Evolutionary conservation across 2,888 invertebrate genomes (phyloP), one percentile per base, ranked within the genome.

Genomic region (Catocala nupta): DNA sequence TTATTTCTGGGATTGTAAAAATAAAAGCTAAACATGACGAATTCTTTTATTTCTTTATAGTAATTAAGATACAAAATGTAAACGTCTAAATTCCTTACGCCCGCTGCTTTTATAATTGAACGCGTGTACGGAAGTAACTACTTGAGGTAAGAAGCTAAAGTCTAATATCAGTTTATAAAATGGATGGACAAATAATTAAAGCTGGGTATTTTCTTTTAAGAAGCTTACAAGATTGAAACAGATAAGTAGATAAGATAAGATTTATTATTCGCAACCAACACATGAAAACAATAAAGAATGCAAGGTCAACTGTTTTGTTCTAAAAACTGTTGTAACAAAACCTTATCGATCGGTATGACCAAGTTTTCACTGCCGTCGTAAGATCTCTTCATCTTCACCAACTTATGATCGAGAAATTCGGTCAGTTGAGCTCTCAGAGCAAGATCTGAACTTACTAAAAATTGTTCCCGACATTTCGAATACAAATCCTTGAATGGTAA

Each of bases 321-420:
- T 63, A 97, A 86, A 89, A 98, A 98, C 83, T 98, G 97, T 82
- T 96, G 96, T 63, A 99, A 88, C 48, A 98, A 93, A 11, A 90
- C 85, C 70, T 95, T 95, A 73, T 97, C 96, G 33, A 98, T 95
- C 0, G 98, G 98, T 85, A 99, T 97, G 25, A 95, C 84, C 42
- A 99, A 92, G 82, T 96, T 96, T 85, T 99, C 98, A 55, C 96
- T 95, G 42, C 98, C 98, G 86, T 98, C 98, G 36, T 94, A 91
- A 12, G 96, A 96, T 80, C 98, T 95, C 83, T 97, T 97, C 60
- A 96, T 96, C 87, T 96, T 97, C 5, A 99, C 96, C 77, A 99
- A 95, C 87, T 98, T 98, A 88, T 99, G 99, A 90, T 99, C 99
- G 54, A 98, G 93, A 90, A 99, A 99, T 91, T 99, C 99, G 0